Percentiles rank a stretch among this genome's conserved stretches.
phyloP scores from a whole-genome alignment of 1,140 invertebrate genomes.

The Lepeophtheirus salmonis region DNA sequence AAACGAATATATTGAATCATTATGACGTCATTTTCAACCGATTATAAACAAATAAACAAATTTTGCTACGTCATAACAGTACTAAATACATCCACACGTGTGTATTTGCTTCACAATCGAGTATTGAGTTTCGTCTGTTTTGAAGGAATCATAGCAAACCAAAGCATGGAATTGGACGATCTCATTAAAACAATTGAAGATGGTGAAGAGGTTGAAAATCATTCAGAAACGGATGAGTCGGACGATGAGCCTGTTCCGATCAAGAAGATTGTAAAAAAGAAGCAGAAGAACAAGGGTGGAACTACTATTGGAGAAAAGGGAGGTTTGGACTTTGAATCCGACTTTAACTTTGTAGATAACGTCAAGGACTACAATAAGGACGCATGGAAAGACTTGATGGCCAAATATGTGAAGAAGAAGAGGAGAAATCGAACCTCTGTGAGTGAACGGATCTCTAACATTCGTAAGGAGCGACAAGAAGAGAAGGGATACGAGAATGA shows the following conservation, averaged over 20 bases:
- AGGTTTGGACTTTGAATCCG: conserved; percentile 13
- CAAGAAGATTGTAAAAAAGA: background rate
- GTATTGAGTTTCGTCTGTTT: too few relatives aligned
- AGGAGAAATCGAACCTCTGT: conserved; percentile 1
- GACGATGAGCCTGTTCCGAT: conserved; percentile 6
- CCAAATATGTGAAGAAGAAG: conserved; percentile 13
- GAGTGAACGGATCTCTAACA: conserved; percentile 6
- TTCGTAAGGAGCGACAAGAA: background rate
- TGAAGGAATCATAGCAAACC: too few relatives aligned
- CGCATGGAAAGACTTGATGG: conserved; percentile 10
- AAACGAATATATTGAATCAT: too few relatives aligned
- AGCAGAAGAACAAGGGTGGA: background rate
- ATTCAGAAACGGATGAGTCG: background rate
- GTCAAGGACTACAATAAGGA: conserved; percentile 14
- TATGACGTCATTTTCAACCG: too few relatives aligned
- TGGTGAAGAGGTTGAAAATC: conserved; percentile 5
- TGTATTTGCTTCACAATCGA: too few relatives aligned
- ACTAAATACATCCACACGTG: too few relatives aligned
- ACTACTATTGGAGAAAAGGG: background rate
- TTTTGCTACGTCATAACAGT: too few relatives aligned
- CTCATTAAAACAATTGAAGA: conserved; percentile 15
- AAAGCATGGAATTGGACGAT: too few relatives aligned
- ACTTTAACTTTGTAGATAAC: conserved; percentile 13
- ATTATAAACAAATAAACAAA: too few relatives aligned
- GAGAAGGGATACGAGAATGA: background rate